These are phyloP conservation scores for Metacarcinus magister DNA, from an alignment of 2,888 invertebrate species.

Conservation along the genomic window DNA sequence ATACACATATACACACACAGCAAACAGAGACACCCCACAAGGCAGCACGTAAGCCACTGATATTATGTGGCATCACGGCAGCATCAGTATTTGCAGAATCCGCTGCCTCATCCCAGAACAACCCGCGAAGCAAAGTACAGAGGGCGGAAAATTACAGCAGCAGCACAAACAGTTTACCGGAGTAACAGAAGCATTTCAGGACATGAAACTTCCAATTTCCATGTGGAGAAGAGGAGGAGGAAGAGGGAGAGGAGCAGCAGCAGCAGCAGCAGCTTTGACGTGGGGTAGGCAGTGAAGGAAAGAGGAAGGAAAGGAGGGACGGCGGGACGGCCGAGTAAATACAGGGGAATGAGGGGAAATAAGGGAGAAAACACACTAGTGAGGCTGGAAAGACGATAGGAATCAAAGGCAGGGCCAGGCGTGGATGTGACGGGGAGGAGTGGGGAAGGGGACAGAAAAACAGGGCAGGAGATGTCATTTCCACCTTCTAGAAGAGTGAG, in stretches of 20 bases:
- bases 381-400: background rate
- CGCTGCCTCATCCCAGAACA: background rate
- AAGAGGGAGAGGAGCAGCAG: background rate
- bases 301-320: background rate
- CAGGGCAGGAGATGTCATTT: background rate
- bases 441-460: background rate
- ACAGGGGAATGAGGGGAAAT: background rate
- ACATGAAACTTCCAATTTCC: constrained; percentile 14
- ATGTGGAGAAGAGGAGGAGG: background rate
- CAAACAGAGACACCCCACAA: background rate
- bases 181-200: background rate
- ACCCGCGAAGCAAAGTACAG: background rate
- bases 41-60: background rate
- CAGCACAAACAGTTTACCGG: background rate
- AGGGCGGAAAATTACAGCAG: constrained; percentile 12
- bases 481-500: constrained; percentile 6
- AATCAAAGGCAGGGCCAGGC: background rate
- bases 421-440: background rate
- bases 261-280: background rate
- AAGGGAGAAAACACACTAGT: background rate
- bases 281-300: background rate
- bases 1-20: background rate
- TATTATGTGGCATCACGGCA: background rate
- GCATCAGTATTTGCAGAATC: background rate
- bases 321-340: background rate